Percentiles rank a stretch among this genome's conserved stretches.
phyloP scores from a whole-genome alignment of 2,113 vertebrate species.

The Haliaeetus leucogaster region DNA sequence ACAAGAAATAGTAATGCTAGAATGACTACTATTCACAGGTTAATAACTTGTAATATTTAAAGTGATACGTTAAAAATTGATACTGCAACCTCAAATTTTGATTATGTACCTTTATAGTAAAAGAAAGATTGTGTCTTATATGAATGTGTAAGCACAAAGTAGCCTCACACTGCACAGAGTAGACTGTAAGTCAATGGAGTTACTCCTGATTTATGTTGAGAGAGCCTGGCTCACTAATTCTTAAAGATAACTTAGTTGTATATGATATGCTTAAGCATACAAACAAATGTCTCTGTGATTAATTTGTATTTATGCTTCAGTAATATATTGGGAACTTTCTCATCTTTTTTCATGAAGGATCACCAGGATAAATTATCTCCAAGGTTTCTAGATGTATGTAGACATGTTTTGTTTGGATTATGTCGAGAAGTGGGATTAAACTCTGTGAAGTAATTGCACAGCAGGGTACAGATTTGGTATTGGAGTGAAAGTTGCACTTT shows the following conservation, averaged over 20 bases:
- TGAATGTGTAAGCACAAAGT: background rate
- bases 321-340: background rate
- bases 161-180: background rate
- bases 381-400: fast-evolving
- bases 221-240: background rate
- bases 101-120: background rate
- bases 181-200: background rate
- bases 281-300: background rate
- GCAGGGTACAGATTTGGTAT: background rate
- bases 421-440: background rate
- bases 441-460: background rate
- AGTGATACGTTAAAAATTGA: background rate
- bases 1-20: background rate
- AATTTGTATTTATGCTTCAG: background rate
- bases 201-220: background rate
- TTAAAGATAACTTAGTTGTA: background rate
- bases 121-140: background rate
- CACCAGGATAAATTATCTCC: background rate
- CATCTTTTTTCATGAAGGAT: background rate
- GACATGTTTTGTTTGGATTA: background rate
- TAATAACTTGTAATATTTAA: background rate
- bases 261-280: background rate
- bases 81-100: background rate
- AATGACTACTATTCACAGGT: background rate
- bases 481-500: background rate